Evolutionary conservation across 2,888 invertebrate genomes (phyloP), one percentile per base, ranked within the genome.

Genomic region (Rhagophthalmus giganteus): DNA sequence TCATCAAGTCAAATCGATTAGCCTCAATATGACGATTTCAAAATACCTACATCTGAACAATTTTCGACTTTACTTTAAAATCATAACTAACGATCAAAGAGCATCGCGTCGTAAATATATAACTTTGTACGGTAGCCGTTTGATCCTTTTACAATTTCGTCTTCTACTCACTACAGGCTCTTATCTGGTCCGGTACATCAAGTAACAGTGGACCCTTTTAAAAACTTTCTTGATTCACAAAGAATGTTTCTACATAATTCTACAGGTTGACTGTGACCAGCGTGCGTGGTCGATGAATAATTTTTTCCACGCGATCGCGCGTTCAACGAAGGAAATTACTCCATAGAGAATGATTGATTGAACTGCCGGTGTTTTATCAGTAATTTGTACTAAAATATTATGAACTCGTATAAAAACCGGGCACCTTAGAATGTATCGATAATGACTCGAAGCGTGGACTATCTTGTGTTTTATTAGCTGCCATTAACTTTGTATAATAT

Each of bases 251-350:
- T 26, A 15, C 30, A 39, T n/a, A 34, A 42, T 35, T 41, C 38
- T 33, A 27, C 32, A 35, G 47, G 35, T 31, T 34, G 24, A 32
- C 26, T 41, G 31, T 38, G 34, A 16, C 42, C 42, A 47, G 15
- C 47, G 33, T 53, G 53, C 53, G 53, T 53, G 53, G 53, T 34
- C 46, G 46, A 53, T 47, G 31, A 47, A 47, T 53, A 41, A 47
- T 53, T 53, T 50, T 46, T 47, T 41, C 42, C 47, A 53, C 53
- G 53, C 53, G 47, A 53, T 53, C 47, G 41, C 38, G 26, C 46
- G 47, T 42, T 53, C 53, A 41, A 16, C 41, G 41, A 25, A 53
- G 41, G 37, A 53, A 52, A 47, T 52, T 52, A 46, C 40, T 35
- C 40, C 35, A 41, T 46, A 35, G 25, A 39, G 32, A 40, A 35